Evolutionary conservation across 37 sponge, comb jelly and placozoan species (phyloP), one percentile per base, ranked within the genome.

Genomic region (Chondrosia reniformis): DNA sequence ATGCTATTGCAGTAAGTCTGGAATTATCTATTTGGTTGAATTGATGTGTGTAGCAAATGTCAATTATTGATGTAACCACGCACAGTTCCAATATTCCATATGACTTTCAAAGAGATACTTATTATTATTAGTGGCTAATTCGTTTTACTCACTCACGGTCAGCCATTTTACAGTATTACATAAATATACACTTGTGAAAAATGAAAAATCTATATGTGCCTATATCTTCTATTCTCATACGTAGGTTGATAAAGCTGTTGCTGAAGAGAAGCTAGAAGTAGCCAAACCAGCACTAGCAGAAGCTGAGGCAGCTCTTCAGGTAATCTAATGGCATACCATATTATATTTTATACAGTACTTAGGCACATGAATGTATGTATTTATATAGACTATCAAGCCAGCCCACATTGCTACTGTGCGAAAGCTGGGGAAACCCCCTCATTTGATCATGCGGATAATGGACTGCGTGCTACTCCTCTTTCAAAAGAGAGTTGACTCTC

Each of bases 381-480:
- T 56, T 6, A 6, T 28, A 56, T 39, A 69, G 81, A 99, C 99
- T 37, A 96, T 99, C 89, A 96, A 99, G 61, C 84, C 99, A 39
- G 88, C 83, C 9, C 89, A 99, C 73, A 99, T 99, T 63, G 83
- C 99, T 37, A 96, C 99, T 42, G 99, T 99, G 10, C 79, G 99
- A n/a, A 96, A 96, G 79, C 87, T 99, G 40, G 94, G 85, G 21
- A 99, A 96, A 63, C 99, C 99, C 6, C 99, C 99, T 27, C 99
- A 99, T 76, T 88, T 99, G 55, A 99, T 99, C 76, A 99, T 99
- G 99, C 76, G 99, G 30, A 99, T 99, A 78, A 99, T 99, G 99
- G 99, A 99, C 84, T 93, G 89, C 49, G 96, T 96, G 36, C 69
- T 99, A 62, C 87, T 99, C 32, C 88, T 99, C 22, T 96, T 99